These are phyloP conservation scores for Prietella phreatophila DNA, from an alignment of 2,113 vertebrate genomes.

Conservation along the genomic window DNA sequence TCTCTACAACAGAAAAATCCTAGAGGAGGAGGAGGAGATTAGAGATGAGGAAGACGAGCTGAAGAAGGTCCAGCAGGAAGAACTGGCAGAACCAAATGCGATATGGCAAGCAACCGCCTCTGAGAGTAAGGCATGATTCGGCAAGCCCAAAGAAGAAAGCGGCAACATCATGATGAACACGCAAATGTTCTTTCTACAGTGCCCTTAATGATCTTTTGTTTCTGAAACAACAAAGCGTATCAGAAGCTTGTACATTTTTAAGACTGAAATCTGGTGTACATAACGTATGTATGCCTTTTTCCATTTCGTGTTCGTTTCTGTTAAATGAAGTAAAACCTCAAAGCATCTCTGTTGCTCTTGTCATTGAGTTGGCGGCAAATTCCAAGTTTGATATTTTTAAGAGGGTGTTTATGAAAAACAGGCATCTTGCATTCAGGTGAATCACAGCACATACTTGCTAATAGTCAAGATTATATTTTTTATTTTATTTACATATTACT, in stretches of 20 bases:
- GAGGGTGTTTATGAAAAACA: conserved; percentile 22
- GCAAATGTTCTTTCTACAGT: conserved; percentile 43
- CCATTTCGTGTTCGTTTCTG: neutral
- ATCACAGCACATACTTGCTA: conserved; percentile 49
- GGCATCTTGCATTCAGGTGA: conserved; percentile 59
- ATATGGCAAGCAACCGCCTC: conserved; percentile 84
- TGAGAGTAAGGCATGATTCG: conserved; percentile 90
- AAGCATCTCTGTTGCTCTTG: conserved; percentile 16
- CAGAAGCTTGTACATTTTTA: conserved; percentile 37
- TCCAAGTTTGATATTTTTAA: neutral
- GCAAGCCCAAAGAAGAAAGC: conserved; percentile 46
- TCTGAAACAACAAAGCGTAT: conserved; percentile 17
- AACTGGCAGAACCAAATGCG: conserved; percentile 84
- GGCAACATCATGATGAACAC: conserved; percentile 49
- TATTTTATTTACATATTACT: conserved; percentile 67
- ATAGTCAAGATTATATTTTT: conserved; percentile 59
- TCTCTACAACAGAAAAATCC: conserved; percentile 77
- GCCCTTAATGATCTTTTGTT: conserved; percentile 47
- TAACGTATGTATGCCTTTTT: conserved; percentile 31
- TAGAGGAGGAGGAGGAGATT: conserved; percentile 81
- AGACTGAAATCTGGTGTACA: conserved; percentile 32
- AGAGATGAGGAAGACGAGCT: conserved; percentile 76
- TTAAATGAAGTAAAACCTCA: conserved; percentile 40
- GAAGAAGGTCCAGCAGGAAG: conserved; percentile 79
- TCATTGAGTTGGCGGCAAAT: conserved; percentile 5